Percentiles rank a stretch among this genome's conserved stretches.
phyloP scores from a whole-genome alignment of 2,888 invertebrate genomes.

The Teleiodes luculella region DNA sequence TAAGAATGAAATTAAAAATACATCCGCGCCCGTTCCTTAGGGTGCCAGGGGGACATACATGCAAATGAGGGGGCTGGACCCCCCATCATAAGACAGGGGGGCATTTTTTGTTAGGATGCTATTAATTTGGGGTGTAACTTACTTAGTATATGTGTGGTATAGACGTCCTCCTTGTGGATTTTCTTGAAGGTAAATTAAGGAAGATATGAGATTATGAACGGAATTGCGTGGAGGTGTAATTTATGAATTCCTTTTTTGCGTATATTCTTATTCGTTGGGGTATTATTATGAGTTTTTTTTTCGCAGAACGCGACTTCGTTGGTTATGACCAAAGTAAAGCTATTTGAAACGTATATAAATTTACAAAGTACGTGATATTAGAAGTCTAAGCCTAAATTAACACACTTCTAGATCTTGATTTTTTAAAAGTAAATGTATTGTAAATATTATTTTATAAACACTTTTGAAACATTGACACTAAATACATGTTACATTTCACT shows the following conservation, averaged over 20 bases:
- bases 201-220: slow-evolving; percentile 64
- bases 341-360: too few relatives aligned
- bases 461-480: too few relatives aligned
- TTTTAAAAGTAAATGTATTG: too few relatives aligned
- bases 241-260: slow-evolving; percentile 38
- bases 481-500: too few relatives aligned
- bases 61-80: slow-evolving; percentile 66
- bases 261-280: slow-evolving; percentile 1
- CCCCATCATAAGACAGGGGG: slow-evolving; percentile 71
- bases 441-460: too few relatives aligned
- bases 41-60: slow-evolving; percentile 77
- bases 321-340: too few relatives aligned
- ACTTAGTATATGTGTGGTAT: slow-evolving; percentile 58
- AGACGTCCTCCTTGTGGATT: slow-evolving; percentile 57
- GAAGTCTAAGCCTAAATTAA: too few relatives aligned
- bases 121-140: slow-evolving; percentile 78
- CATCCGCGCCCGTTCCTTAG: slow-evolving; percentile 74
- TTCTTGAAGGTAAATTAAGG: slow-evolving; percentile 64
- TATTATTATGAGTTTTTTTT: not conserved
- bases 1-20: slow-evolving; percentile 80
- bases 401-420: too few relatives aligned
- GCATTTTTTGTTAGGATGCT: slow-evolving; percentile 77
- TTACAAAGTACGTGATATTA: too few relatives aligned
- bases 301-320: not conserved
- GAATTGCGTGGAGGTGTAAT: slow-evolving; percentile 56